These are phyloP conservation scores for Gandaritis pyraliata DNA, from an alignment of 2,888 invertebrate species.

Conservation along the genomic window DNA sequence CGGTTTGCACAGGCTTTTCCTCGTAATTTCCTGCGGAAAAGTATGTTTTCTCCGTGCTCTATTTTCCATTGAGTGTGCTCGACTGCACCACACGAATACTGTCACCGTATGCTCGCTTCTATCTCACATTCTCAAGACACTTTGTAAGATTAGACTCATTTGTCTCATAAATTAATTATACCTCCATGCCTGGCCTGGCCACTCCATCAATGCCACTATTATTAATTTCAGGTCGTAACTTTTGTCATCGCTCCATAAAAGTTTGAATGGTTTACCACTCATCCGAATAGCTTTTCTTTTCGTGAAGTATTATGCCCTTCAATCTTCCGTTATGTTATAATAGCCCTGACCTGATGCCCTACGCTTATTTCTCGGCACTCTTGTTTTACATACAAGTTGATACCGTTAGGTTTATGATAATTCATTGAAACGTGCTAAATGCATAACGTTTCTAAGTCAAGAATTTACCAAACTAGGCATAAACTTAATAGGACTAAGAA, in stretches of 20 bases:
- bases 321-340: conserved; percentile 49
- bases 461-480: not conserved
- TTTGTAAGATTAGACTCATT: conserved; percentile 14
- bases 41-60: conserved; percentile 64
- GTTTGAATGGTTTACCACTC: conserved; percentile 35
- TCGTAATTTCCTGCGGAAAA: conserved; percentile 63
- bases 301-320: conserved; percentile 40
- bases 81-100: conserved; percentile 46
- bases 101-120: conserved; percentile 50
- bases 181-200: conserved; percentile 31
- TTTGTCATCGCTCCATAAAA: conserved; percentile 39
- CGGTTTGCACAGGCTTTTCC: conserved; percentile 44
- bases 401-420: conserved; percentile 57
- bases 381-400: conserved; percentile 35
- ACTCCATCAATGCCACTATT: conserved; percentile 34
- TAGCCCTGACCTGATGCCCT: conserved; percentile 48
- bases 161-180: conserved; percentile 18
- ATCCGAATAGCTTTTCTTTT: conserved; percentile 30
- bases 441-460: conserved; percentile 22
- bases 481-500: too few species aligned
- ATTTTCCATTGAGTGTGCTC: conserved; percentile 66
- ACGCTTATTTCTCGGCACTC: conserved; percentile 44
- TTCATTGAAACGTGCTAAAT: conserved; percentile 48
- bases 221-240: conserved; percentile 39
- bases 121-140: conserved; percentile 2